Conservation (phyloP, 1,140 invertebrate species). For the Nebria ingens region DNA sequence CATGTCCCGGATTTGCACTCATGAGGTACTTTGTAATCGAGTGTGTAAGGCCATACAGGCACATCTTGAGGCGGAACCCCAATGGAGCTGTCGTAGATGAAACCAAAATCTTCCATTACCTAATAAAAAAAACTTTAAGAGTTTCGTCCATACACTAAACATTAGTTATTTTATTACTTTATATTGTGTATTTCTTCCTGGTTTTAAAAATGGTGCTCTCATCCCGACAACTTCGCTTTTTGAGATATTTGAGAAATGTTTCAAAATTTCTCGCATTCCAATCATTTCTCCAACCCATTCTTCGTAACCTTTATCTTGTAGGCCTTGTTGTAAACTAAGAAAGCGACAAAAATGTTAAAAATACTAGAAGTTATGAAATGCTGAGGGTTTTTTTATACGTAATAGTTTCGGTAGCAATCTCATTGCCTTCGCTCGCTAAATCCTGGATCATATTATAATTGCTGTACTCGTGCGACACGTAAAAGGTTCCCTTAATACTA, state of each 20-base stretch:
- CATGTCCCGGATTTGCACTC: constrained; percentile 87
- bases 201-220: constrained; percentile 81
- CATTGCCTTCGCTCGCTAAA: constrained; percentile 78
- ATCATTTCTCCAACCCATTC: constrained; percentile 91
- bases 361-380: constrained; percentile 7
- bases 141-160: constrained; percentile 9
- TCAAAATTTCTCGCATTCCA: constrained; percentile 80
- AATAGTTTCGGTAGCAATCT: constrained; percentile 84
- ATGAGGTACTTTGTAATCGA: constrained; percentile 84
- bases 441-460: constrained; percentile 89
- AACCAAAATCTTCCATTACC: constrained; percentile 82
- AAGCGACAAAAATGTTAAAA: not conserved
- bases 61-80: constrained; percentile 69
- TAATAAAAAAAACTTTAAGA: constrained; percentile 26
- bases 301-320: constrained; percentile 81
- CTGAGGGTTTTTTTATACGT: constrained; percentile 46
- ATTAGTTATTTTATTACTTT: constrained; percentile 45
- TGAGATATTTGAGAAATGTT: constrained; percentile 72
- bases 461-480: constrained; percentile 89
- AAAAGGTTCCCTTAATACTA: constrained; percentile 83
- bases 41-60: constrained; percentile 90
- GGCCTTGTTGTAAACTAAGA: constrained; percentile 54
- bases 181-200: constrained; percentile 83
- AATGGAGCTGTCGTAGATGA: constrained; percentile 85
- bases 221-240: constrained; percentile 75